Base-by-base conservation (phyloP, 2,113 vertebrate species). In the Corythaeola cristata region DNA sequence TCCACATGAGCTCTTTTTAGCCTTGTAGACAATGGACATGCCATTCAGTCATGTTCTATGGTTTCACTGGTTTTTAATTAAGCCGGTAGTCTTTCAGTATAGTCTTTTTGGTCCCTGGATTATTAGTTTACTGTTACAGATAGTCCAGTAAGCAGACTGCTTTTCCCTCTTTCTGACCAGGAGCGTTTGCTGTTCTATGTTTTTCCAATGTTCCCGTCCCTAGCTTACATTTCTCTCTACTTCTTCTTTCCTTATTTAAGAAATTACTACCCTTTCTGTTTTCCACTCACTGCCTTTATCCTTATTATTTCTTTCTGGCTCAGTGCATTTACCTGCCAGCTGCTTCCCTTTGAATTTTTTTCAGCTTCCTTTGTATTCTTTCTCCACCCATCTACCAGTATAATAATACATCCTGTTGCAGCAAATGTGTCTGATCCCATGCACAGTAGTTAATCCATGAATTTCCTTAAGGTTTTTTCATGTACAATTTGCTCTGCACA, bases 361-460 rank as follows among this genome's bases (percentile, higher is more conserved):
- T 96, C 90, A 90, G 82, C 85, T 96, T 96, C 88, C 90, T 98
- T 97, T 97, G 92, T 97, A 96, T 87, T 93, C 96, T 95, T 73
- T 81, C 93, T 82, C 89, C 90, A 96, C 88, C 96, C 91, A 90
- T 94, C 85, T 84, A 82, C 80, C 53, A 83, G 67, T 85, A 96
- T 96, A 97, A 97, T 96, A 95, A 97, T 92, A 97, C 84, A 97
- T 93, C 95, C 94, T 93, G 80, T 91, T 95, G 89, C 78, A 97
- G 80, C 77, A 89, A 97, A 94, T 88, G 88, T 96, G 76, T 96
- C 92, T 96, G 94, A 94, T 96, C 82, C 90, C 66, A 49, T 81
- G 77, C 47, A 49, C 52, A 72, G 84, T 35, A 95, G 88, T 78
- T 97, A 95, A 97, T 97, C 88, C 35, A 22, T 80, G 83, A 76